Evolutionary conservation across 2,888 invertebrate species (phyloP), one percentile per base, ranked within the genome.

Genomic region (Himalopsyche anomala): DNA sequence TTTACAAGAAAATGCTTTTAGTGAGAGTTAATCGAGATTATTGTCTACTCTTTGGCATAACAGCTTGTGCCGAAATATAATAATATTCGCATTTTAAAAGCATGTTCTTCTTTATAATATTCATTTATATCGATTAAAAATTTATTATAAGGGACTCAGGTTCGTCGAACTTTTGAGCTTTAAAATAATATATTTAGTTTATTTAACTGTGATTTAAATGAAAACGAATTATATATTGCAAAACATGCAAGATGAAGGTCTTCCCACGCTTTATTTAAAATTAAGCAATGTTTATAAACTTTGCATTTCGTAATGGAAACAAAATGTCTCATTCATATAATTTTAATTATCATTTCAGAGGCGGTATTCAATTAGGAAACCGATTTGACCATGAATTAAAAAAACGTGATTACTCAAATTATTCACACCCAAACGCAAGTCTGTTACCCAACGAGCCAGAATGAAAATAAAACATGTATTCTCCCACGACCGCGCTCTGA

Each of bases 381-480:
- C n/a, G 5, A 19, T 62, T 62, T 62, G 62, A 62, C 62, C 62
- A 62, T 62, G 62, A 62, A 62, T 62, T 9, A 62, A 9, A 62
- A 19, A 62, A 62, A 62, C 19, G 62, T 62, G 62, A 62, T 62
- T 62, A 62, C 62, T 62, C 28, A 62, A 56, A 62, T 62, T 19
- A 62, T 62, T 62, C 62, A 62, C 62, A 62, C 62, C 62, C 62
- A 62, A 62, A 62, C 62, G 62, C 11, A 56, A n/a, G 56, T 28
- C 28, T 19, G 62, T 62, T 62, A 62, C 62, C 4, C 62, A 62
- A 51, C 15, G 51, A 51, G 51, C 12, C 51, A 51, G 15, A 45
- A 17, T 56, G 17, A 56, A 56, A 62, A 9, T 62, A 19, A 62
- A 19, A 62, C 15, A 62, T 51, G 12, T 15, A 19, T 62, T 62